Conservation (phyloP, 2,888 invertebrate species). For the Tetheella fluctuosa region DNA sequence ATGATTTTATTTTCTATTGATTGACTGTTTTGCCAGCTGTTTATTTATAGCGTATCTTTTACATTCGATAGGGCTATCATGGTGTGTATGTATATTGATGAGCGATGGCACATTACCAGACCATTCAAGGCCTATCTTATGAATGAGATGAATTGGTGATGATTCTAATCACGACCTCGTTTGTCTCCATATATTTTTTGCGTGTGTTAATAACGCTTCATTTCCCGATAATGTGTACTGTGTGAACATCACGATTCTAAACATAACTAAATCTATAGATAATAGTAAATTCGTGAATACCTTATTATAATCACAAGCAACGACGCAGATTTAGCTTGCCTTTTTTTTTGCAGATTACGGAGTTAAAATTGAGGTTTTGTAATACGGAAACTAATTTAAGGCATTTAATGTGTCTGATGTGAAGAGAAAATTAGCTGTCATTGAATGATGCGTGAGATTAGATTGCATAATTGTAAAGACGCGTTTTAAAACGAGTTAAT, state of each 20-base stretch:
- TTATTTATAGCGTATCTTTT: not conserved
- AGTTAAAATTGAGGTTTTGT: constrained; percentile 16
- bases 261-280: constrained; percentile 20
- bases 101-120: constrained; percentile 31
- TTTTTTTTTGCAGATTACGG: constrained; percentile 11
- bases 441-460: constrained; percentile 23
- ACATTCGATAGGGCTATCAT: not conserved
- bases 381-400: constrained; percentile 22
- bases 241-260: constrained; percentile 9
- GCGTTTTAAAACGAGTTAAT: not conserved
- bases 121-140: constrained; percentile 30
- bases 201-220: constrained; percentile 30
- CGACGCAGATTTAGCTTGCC: constrained; percentile 12
- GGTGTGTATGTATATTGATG: constrained; percentile 15
- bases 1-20: not conserved
- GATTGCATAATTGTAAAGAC: constrained; percentile 14
- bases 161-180: constrained; percentile 44
- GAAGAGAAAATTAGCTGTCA: constrained; percentile 28
- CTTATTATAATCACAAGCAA: constrained; percentile 53
- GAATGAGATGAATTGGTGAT: constrained; percentile 37
- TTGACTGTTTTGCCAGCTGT: not conserved
- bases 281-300: constrained; percentile 60
- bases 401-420: constrained; percentile 23
- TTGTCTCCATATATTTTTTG: constrained; percentile 47
- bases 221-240: constrained; percentile 48